A percentile compares a stretch with the other conserved stretches of the same genome.
phyloP scores from a whole-genome alignment of 2,113 vertebrate genomes.

The Oryzias woworae region DNA sequence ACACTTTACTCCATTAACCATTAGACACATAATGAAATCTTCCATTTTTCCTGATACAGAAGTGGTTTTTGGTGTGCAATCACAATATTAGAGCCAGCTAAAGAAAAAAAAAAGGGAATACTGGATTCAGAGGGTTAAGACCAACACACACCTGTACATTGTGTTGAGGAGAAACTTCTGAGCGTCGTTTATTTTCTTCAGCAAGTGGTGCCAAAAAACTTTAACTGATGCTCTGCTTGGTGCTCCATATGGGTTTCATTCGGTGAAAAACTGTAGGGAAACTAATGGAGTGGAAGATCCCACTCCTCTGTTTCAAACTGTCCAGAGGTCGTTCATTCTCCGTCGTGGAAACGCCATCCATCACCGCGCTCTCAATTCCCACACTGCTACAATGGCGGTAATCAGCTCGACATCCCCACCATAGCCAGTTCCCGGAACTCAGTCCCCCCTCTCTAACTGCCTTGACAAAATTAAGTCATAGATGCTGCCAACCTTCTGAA shows the following conservation, averaged over 20 bases:
- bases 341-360: slow-evolving; percentile 1
- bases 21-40: neutral
- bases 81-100: neutral
- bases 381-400: neutral
- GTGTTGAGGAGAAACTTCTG: neutral
- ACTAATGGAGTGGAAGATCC: neutral
- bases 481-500: slow-evolving; percentile 1
- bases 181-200: neutral
- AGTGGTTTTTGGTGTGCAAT: neutral
- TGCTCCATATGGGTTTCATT: neutral
- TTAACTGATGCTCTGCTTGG: too few species aligned
- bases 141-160: too few species aligned
- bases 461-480: slow-evolving; percentile 7
- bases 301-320: neutral
- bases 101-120: neutral
- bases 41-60: neutral
- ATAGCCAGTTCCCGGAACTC: neutral
- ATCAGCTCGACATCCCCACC: neutral
- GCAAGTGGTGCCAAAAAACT: neutral
- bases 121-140: neutral
- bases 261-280: neutral
- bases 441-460: neutral
- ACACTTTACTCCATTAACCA: neutral
- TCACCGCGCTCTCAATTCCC: neutral
- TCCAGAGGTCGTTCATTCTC: neutral